These are phyloP conservation scores for Styela clava DNA, from an alignment of 23 tunicate genomes.

Conservation along the genomic window DNA sequence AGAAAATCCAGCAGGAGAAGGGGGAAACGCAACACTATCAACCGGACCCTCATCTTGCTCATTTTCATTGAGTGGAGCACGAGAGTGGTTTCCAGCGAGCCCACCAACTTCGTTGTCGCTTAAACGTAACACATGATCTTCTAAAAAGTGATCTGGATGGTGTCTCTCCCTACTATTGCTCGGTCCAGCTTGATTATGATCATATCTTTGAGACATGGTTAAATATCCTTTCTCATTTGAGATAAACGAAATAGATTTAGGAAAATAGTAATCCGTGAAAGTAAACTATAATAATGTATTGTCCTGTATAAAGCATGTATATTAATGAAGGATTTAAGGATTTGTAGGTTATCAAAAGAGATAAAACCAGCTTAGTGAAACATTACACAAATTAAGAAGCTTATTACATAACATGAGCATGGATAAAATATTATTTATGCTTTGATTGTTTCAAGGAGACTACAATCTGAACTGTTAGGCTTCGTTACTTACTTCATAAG, in stretches of 20 bases:
- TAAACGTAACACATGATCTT: not conserved
- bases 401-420: too few relatives aligned
- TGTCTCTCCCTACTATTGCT: not conserved
- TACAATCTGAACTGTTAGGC: too few relatives aligned
- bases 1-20: slow-evolving; percentile 25
- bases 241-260: not conserved
- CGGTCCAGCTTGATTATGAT: not conserved
- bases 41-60: not conserved
- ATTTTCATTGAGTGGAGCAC: not conserved
- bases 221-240: not conserved
- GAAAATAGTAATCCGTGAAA: not conserved
- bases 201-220: not conserved
- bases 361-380: too few relatives aligned
- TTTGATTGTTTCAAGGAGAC: too few relatives aligned
- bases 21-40: slow-evolving; percentile 3
- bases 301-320: not conserved
- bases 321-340: too few relatives aligned
- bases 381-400: too few relatives aligned
- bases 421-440: too few relatives aligned
- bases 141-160: not conserved
- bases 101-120: not conserved
- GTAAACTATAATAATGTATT: not conserved
- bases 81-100: not conserved
- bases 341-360: too few relatives aligned
- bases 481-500: too few relatives aligned